Evolutionary conservation across 2,113 vertebrate genomes (phyloP).

Genomic region (Tenrec ecaudatus): DNA sequence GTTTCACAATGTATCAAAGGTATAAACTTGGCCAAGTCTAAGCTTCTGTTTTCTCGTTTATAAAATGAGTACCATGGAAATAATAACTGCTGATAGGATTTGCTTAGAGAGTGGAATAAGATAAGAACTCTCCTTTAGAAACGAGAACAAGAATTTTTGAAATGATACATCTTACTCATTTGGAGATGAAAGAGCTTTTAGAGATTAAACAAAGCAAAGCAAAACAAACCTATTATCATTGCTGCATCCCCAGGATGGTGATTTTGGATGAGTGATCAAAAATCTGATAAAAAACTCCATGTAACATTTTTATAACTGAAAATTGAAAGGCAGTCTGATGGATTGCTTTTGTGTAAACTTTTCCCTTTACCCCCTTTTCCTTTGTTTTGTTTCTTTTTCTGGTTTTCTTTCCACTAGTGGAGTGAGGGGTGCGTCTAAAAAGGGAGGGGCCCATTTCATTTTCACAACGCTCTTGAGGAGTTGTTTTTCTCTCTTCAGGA

Average conservation of each 20-base stretch:
- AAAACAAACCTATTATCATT: too few relatives aligned
- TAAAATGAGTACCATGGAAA: not conserved
- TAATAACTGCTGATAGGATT: not conserved
- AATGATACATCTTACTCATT: not conserved
- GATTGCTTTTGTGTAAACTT: conserved; percentile 40
- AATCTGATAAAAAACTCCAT: conserved; percentile 60
- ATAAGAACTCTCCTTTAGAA: not conserved
- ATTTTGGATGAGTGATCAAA: conserved; percentile 22
- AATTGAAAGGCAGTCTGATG: conserved; percentile 69
- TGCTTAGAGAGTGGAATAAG: not conserved
- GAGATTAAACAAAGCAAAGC: too few relatives aligned
- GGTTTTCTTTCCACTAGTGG: not conserved
- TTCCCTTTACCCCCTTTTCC: not conserved
- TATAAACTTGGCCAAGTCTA: not conserved
- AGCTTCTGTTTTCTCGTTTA: conserved; percentile 10
- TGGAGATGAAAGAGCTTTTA: not conserved
- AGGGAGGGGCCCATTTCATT: not conserved
- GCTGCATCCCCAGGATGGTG: not conserved
- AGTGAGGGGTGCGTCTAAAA: not conserved
- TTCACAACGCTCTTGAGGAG: conserved; percentile 20
- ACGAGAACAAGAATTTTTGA: not conserved
- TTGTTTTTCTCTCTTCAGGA: conserved; percentile 36
- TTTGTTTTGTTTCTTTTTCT: not conserved
- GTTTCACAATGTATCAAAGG: not conserved
- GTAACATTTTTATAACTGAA: conserved; percentile 71